Evolutionary conservation across 2,113 vertebrate species (phyloP), one percentile per base, ranked within the genome.

Genomic region (Rhizomys pruinosus): DNA sequence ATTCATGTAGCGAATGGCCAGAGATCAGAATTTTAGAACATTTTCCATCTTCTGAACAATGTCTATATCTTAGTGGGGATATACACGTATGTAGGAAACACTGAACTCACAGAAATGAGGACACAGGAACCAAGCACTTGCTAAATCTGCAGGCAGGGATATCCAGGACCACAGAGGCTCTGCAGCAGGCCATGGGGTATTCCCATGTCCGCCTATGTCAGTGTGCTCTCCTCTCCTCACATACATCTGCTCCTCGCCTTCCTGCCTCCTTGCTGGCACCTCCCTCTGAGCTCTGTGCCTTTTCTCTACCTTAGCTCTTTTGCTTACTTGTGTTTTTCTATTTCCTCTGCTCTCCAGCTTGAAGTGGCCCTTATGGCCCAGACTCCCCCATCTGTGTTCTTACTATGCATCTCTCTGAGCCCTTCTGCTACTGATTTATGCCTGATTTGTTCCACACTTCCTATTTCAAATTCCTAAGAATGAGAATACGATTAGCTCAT

Each of bases 331-430:
- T 71, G 29, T 29, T 92, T 93, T 81, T 52, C 72, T 73, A 19
- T 71, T 87, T 91, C 88, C 68, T 88, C 84, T 10, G 69, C 87
- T 94, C 39, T 85, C 55, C 39, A 93, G 84, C 87, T 90, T 87
- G 87, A 93, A 92, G 77, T 61, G 84, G 87, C 81, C 84, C 73
- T 87, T 79, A 63, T 25, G 47, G 84, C 72, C 76, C 76, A 84
- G 91, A 82, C 39, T 90, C n/a, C 57, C 57, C 89, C 90, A 74
- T 92, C 87, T 94, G 87, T 84, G 93, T 47, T 39, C 87, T 93
- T 77, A 13, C 91, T 69, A 0, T 32, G 84, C 74, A 3, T 88
- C 82, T 72, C 73, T 78, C 91, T 52, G 79, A 61, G 69, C 79
- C 72, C 63, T 22, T 74, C 32, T 34, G 85, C 47, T 73, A 63